Base-by-base conservation (phyloP, 1,140 invertebrate species). In the Brachionus calyciflorus region DNA sequence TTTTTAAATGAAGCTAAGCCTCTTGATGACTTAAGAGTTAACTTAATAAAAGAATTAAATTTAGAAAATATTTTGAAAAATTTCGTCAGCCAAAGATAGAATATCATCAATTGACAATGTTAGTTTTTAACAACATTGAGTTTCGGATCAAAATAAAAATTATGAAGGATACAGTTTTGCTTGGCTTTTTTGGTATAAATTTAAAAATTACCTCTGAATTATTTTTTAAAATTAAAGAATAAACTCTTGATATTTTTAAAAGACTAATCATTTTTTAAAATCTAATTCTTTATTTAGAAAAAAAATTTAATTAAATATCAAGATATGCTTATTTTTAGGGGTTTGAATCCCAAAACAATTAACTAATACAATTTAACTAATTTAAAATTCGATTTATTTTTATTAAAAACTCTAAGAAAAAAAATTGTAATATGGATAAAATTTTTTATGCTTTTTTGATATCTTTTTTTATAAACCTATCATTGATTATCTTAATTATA, bases 291-390 rank as follows among this genome's bases (percentile, higher is more conserved):
- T 7, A 46, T 7, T 44, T 65, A 44, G n/a, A 46, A 44, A 65
- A 21, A 17, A 37, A 63, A 44, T n/a, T 37, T 40, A 21, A 40
- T 6, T 40, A 21, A n/a, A n/a, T 28, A 12, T 1, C 3, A 0
- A 57, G 30, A 19, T 12, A 33, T 30, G 17, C 6, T 10, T 60
- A 33, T 37, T 37, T 37, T 60, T 33, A 60, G 55, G 55, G 55
- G 19, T 60, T 19, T 60, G 55, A 60, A 60, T 60, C 55, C 55
- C 55, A n/a, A n/a, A n/a, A n/a, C n/a, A n/a, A n/a, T n/a, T n/a
- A n/a, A n/a, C n/a, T n/a, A n/a, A n/a, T n/a, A n/a, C n/a, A n/a
- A n/a, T n/a, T n/a, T n/a, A n/a, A n/a, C n/a, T n/a, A n/a, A n/a
- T n/a, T n/a, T n/a, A n/a, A n/a, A n/a, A n/a, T n/a, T n/a, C n/a